phyloP scores from a whole-genome alignment of 2,888 invertebrate species.

The Pinctada fucata region DNA sequence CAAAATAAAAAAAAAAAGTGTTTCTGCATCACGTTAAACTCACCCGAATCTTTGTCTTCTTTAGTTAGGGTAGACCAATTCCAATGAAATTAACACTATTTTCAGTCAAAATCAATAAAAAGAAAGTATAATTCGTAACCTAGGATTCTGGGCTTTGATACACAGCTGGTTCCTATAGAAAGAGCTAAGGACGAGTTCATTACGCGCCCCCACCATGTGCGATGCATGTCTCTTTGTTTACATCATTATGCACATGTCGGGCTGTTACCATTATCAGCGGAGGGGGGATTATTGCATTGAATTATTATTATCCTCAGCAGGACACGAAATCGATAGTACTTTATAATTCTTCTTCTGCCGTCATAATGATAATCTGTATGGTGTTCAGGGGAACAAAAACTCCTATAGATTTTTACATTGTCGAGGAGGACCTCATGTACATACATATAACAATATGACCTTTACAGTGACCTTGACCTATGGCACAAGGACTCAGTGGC shows the following conservation, averaged over 20 bases:
- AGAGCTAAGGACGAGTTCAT: slow-evolving; percentile 9
- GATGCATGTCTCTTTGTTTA: slow-evolving; percentile 17
- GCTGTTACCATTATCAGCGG: neutral
- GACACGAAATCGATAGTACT: neutral
- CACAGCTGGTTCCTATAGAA: neutral
- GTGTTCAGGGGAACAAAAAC: too few species aligned
- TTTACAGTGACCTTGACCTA: too few species aligned
- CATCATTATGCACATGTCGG: slow-evolving; percentile 18
- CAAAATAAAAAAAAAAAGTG: too few species aligned
- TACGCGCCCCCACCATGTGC: slow-evolving; percentile 1
- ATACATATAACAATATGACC: too few species aligned
- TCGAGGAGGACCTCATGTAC: too few species aligned
- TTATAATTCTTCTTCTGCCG: neutral
- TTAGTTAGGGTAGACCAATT: too few species aligned
- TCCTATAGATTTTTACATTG: too few species aligned
- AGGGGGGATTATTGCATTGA: neutral
- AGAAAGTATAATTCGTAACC: neutral
- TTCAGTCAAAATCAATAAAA: neutral
- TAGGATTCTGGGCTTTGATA: neutral
- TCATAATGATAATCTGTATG: too few species aligned
- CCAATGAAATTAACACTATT: too few species aligned
- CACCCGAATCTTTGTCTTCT: too few species aligned
- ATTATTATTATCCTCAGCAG: neutral
- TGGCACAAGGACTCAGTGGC: too few species aligned
- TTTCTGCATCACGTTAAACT: too few species aligned